Evolutionary conservation across 2,797 vertebrate species (phyloP).

Genomic region (Lates japonicus): DNA sequence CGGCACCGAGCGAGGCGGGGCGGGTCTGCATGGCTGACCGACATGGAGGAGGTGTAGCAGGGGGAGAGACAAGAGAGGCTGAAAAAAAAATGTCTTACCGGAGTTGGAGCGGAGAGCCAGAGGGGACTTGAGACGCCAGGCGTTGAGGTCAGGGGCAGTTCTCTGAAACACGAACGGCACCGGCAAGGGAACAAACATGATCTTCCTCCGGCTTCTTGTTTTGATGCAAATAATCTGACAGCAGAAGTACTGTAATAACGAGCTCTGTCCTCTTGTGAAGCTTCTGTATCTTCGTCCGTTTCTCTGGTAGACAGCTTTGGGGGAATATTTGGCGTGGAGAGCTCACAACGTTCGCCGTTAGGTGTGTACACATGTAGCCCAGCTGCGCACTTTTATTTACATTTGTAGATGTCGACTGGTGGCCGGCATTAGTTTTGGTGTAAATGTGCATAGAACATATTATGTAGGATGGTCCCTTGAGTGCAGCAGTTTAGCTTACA

Average conservation of each 20-base stretch:
- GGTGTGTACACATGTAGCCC: constrained; percentile 79
- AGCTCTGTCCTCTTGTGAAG: constrained; percentile 73
- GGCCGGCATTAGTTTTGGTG: constrained; percentile 74
- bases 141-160: constrained; percentile 90
- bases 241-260: constrained; percentile 62
- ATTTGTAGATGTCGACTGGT: constrained; percentile 67
- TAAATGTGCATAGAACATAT: constrained; percentile 83
- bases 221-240: constrained; percentile 75
- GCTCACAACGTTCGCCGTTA: constrained; percentile 75
- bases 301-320: constrained; percentile 75
- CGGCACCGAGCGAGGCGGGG: constrained; percentile 73
- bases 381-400: constrained; percentile 79
- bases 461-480: constrained; percentile 72
- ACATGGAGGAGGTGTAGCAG: constrained; percentile 63
- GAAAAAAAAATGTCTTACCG: constrained; percentile 84
- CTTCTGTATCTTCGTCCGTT: constrained; percentile 69
- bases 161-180: constrained; percentile 93
- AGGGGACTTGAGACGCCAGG: constrained; percentile 91
- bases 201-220: constrained; percentile 85
- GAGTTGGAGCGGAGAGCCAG: constrained; percentile 88
- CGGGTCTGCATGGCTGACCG: constrained; percentile 66
- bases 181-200: constrained; percentile 92
- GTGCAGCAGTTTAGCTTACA: constrained; percentile 63
- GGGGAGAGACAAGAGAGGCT: constrained; percentile 45
- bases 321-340: constrained; percentile 75